Percentiles rank a stretch among this genome's conserved stretches.
phyloP scores from a whole-genome alignment of 1,140 invertebrate genomes.

The Nomia melanderi region DNA sequence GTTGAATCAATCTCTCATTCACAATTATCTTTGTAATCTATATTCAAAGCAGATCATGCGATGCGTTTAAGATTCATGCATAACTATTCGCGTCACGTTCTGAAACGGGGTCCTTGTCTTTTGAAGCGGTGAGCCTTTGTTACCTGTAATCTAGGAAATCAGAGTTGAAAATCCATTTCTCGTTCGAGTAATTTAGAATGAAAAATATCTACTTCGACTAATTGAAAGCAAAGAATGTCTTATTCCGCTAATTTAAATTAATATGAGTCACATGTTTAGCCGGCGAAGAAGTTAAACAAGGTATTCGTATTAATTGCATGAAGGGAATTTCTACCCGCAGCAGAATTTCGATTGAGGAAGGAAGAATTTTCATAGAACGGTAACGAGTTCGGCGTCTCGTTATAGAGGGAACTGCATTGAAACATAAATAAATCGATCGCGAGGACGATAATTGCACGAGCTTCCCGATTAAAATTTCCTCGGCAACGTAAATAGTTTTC shows the following conservation, averaged over 20 bases:
- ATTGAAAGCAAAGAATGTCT: not conserved
- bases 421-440: conserved; percentile 13
- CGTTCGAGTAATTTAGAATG: not conserved
- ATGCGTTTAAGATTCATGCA: not conserved
- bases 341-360: not conserved
- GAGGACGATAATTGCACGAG: conserved; percentile 10
- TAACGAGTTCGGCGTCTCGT: not conserved
- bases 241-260: no score
- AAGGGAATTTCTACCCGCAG: not conserved
- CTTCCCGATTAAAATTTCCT: conserved; percentile 43
- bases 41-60: no score
- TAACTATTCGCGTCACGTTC: conserved; percentile 7
- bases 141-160: not conserved
- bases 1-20: no score
- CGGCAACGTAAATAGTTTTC: conserved; percentile 29
- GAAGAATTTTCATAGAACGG: not conserved
- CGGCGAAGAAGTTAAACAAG: not conserved
- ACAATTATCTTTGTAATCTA: no score
- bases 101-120: conserved; percentile 2
- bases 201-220: not conserved
- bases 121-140: not conserved
- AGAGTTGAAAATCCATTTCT: not conserved
- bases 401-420: not conserved
- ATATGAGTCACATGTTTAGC: not conserved
- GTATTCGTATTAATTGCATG: conserved; percentile 13